Percentiles rank a stretch among this genome's conserved stretches.
Conservation (phyloP, 2,888 invertebrate genomes). For the Leucophenga maculata region DNA sequence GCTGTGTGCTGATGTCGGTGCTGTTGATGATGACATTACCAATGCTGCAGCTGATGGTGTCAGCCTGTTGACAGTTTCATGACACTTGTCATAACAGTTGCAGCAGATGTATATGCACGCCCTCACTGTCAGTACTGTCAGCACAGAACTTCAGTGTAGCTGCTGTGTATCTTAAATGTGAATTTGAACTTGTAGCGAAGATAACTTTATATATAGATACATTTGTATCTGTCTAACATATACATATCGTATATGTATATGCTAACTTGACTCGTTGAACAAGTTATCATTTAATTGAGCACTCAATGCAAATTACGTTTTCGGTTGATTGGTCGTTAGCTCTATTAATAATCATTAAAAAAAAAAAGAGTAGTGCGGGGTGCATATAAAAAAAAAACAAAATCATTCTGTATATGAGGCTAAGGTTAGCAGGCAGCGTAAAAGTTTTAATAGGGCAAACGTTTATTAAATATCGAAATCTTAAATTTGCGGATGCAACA, state of each 20-base stretch:
- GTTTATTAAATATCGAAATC: neutral
- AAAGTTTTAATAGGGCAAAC: slow-evolving; percentile 6
- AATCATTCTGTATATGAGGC: neutral
- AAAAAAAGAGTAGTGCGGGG: neutral
- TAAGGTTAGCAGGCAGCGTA: neutral
- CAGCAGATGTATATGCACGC: neutral
- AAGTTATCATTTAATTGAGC: slow-evolving; percentile 11
- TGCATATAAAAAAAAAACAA: neutral
- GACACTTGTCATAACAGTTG: slow-evolving; percentile 59
- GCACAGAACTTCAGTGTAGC: neutral
- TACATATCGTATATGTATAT: neutral
- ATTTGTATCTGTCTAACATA: slow-evolving; percentile 1
- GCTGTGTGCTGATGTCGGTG: neutral
- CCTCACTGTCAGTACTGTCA: neutral
- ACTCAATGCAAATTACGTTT: neutral
- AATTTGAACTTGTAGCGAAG: slow-evolving; percentile 5
- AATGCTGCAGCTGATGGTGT: neutral
- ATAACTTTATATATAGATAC: neutral
- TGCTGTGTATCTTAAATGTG: neutral
- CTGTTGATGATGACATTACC: slow-evolving; percentile 6
- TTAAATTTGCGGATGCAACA: neutral
- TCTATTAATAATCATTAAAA: slow-evolving; percentile 2
- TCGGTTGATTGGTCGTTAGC: slow-evolving; percentile 1
- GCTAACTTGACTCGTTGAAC: slow-evolving; percentile 15
- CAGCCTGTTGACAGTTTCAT: slow-evolving; percentile 52